Base-by-base conservation (phyloP, 2,888 invertebrate species). In the Drosophila borborema region DNA sequence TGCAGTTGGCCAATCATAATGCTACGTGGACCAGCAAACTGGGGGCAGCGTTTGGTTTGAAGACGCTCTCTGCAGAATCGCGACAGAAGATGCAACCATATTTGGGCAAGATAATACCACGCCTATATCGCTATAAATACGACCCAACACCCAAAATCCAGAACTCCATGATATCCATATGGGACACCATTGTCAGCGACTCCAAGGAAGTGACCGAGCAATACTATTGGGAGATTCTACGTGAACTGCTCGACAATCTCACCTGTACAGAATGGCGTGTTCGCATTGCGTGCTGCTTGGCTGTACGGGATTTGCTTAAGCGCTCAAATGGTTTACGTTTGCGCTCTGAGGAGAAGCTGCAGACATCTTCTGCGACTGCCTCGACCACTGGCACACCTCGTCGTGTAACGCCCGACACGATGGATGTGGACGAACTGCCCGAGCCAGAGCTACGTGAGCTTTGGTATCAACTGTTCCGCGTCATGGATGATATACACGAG, bases 401-500 rank as follows among this genome's bases (percentile, higher is more conserved):
- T 41, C 77, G 76, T 1, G 66, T 65, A 3, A 45, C 75, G 3
- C 61, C 80, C 12, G 73, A 86, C 0, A 34, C 48, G 9, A 90
- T 90, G 78, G 78, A 87, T 5, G 76, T 81, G 12, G 91, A 91
- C 67, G 92, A 92, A 49, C 85, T 92, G 20, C 91, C 92, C 1
- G 93, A 93, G 64, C 93, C 93, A 1, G 93, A 93, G 75, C 74
- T 93, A 0, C 88, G 89, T 3, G 92, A 92, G 56, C 79, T 93
- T 0, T 98, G 98, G 98, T 94, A 94, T 40, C 96, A 96, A 90
- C 93, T 98, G 73, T 97, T 98, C 92, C 94, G 98, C 23, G 98
- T 98, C 0, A 97, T 98, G 96, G 99, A 99, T 91, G 99, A 99
- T 92, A 97, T 98, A 81, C 98, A 99, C 92, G 98, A 97, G 91